A percentile compares a stretch with the other conserved stretches of the same genome.
Conservation (phyloP, 2,797 vertebrate species). For the Esox masquinongy region DNA sequence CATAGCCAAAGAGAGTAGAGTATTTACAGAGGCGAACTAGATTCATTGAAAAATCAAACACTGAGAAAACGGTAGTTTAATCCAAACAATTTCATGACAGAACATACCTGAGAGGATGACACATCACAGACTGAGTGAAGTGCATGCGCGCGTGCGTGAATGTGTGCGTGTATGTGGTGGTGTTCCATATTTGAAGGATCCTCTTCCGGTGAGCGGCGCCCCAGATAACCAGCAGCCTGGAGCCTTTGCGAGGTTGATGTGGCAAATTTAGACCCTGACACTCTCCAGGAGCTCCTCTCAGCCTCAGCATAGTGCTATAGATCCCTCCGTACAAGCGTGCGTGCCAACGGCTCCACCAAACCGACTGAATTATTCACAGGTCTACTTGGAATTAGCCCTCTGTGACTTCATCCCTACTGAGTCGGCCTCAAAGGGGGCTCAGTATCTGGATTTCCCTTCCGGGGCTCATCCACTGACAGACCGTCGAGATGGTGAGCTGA, state of each 20-base stretch:
- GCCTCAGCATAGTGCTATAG: constrained; percentile 5
- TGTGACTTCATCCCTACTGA: background rate
- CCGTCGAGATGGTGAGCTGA: background rate
- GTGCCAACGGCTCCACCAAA: constrained; percentile 2
- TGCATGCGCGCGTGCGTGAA: constrained; percentile 22
- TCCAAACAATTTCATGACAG: constrained; percentile 20
- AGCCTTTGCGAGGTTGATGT: constrained; percentile 36
- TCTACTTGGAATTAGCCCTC: background rate
- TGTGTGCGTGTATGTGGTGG: constrained; percentile 26
- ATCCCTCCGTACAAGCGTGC: constrained; percentile 1
- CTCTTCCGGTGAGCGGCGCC: constrained; percentile 41
- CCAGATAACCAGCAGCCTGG: constrained; percentile 48
- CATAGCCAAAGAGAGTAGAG: constrained; percentile 17
- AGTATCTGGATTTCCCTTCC: background rate
- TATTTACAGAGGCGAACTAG: constrained; percentile 51
- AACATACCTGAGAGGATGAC: background rate
- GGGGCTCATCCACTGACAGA: background rate
- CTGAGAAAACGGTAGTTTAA: constrained; percentile 38
- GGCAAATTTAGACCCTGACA: constrained; percentile 33
- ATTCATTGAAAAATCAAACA: constrained; percentile 61
- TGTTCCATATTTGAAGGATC: constrained; percentile 41
- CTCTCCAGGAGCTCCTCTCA: constrained; percentile 21
- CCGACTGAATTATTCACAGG: constrained; percentile 36
- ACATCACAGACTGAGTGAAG: background rate
- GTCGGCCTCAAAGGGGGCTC: background rate